Evolutionary conservation across 2,888 invertebrate species (phyloP).

Genomic region (Aphodius sticticus): DNA sequence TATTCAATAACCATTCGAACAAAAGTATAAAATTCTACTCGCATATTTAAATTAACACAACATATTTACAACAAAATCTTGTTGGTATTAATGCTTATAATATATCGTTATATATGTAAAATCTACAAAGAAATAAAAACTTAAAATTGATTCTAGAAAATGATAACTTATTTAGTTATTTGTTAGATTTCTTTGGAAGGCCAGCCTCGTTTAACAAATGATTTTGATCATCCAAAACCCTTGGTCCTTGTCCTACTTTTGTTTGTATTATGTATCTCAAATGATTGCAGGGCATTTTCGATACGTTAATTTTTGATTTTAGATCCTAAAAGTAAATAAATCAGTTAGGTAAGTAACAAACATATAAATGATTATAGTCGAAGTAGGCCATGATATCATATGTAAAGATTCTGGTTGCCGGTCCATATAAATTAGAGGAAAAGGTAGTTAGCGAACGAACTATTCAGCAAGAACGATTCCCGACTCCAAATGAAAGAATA

Average conservation of each 20-base stretch:
- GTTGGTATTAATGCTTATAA: not conserved
- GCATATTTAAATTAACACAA: not conserved
- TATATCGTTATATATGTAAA: not conserved
- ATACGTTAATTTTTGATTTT: slow-evolving; percentile 33
- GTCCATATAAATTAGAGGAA: too few species aligned
- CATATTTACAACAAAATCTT: not conserved
- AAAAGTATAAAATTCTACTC: not conserved
- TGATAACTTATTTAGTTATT: slow-evolving; percentile 19
- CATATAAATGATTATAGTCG: too few species aligned
- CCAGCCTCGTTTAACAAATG: slow-evolving; percentile 65
- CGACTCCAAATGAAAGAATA: too few species aligned
- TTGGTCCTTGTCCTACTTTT: slow-evolving; percentile 82
- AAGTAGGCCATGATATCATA: too few species aligned
- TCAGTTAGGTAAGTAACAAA: not conserved
- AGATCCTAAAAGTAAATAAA: slow-evolving; percentile 43
- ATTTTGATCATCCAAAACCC: slow-evolving; percentile 59
- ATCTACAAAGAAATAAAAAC: not conserved
- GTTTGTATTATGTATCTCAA: slow-evolving; percentile 87
- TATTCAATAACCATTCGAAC: not conserved
- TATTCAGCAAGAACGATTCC: too few species aligned
- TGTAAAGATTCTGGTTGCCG: too few species aligned
- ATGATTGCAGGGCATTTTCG: slow-evolving; percentile 44
- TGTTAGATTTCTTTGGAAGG: slow-evolving; percentile 54
- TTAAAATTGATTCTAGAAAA: not conserved
- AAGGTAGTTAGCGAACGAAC: too few species aligned